Base-by-base conservation (phyloP, 2,888 invertebrate genomes). In the Myopa testacea region DNA sequence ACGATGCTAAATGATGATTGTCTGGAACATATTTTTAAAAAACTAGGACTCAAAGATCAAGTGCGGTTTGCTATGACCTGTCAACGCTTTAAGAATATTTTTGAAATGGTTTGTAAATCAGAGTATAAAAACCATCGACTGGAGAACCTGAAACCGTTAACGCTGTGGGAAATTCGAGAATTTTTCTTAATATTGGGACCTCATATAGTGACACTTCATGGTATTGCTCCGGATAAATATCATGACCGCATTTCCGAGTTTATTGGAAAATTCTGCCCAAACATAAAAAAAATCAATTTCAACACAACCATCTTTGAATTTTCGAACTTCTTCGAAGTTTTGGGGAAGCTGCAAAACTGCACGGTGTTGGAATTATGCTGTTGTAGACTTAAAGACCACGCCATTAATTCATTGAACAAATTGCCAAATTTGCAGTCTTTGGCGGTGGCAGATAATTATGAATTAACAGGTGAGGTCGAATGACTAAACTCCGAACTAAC, bases 1-100 rank as follows among this genome's bases (percentile, higher is more conserved):
- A 37, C 68, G 4, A 71, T 76, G 55, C 68, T 81, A 12, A 80
- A 81, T 52, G 81, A 81, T 55, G 81, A 81, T 65, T 67, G n/a
- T n/a, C n/a, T n/a, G n/a, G n/a, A n/a, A n/a, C n/a, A n/a, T n/a
- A n/a, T n/a, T n/a, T n/a, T n/a, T 40, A 70, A 78, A 34, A 60
- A 68, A 14, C 69, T 80, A 6, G 52, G 34, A 10, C 58, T 80
- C 3, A 77, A 72, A 7, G 78, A 77, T 34, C 79, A 79, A 63
- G 55, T 81, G n/a, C 72, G 65, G n/a, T 80, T 81, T 37, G 62
- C 79, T 14, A 74, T 75, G 4, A 45, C 55, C 19, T 79, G 78
- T 38, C 62, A 75, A 38, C 79, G 79, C 26, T 78, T 79, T 52
- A 40, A 55, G 3, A 55, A 63, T 72, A 38, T 81, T 58, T 81